These are phyloP conservation scores for Pyrochroa serraticornis DNA, from an alignment of 2,888 invertebrate species.

Conservation along the genomic window DNA sequence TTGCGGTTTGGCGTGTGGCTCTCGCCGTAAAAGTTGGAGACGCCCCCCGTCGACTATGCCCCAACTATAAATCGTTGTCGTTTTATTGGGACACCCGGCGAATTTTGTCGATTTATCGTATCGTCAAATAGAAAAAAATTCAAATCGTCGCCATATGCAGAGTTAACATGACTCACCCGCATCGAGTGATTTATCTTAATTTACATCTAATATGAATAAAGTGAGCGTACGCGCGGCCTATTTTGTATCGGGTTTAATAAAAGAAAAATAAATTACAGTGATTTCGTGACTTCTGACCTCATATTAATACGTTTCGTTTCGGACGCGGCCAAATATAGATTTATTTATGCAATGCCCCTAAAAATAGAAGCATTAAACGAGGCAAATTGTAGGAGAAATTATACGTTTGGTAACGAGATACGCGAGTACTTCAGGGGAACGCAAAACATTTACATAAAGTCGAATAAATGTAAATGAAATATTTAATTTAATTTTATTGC, in stretches of 20 bases:
- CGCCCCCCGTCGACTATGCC: conserved; percentile 16
- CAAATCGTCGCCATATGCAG: no score
- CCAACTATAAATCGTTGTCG: conserved; percentile 18
- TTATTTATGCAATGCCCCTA: conserved; percentile 23
- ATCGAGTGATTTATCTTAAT: conserved; percentile 14
- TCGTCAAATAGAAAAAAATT: background rate
- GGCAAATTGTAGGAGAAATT: conserved; percentile 14
- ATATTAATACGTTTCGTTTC: conserved; percentile 18
- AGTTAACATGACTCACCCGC: background rate
- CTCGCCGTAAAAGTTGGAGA: conserved; percentile 19
- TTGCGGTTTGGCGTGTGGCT: conserved; percentile 28
- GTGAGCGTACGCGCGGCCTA: conserved; percentile 6
- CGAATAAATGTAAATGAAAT: conserved; percentile 28
- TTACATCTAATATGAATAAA: conserved; percentile 26
- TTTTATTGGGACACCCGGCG: conserved; percentile 12
- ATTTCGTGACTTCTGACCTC: conserved; percentile 25
- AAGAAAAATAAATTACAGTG: conserved; percentile 11
- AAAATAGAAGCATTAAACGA: conserved; percentile 13
- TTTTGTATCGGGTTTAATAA: background rate
- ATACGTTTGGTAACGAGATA: conserved; percentile 26
- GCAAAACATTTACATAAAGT: conserved; percentile 26
- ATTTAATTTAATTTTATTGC: conserved; percentile 30
- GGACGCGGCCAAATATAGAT: conserved; percentile 25
- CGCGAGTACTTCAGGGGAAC: conserved; percentile 24
- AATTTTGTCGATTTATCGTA: conserved; percentile 17